A percentile compares a stretch with the other conserved stretches of the same genome.
phyloP scores from a whole-genome alignment of 2,797 vertebrate species.

The Chelon labrosus region DNA sequence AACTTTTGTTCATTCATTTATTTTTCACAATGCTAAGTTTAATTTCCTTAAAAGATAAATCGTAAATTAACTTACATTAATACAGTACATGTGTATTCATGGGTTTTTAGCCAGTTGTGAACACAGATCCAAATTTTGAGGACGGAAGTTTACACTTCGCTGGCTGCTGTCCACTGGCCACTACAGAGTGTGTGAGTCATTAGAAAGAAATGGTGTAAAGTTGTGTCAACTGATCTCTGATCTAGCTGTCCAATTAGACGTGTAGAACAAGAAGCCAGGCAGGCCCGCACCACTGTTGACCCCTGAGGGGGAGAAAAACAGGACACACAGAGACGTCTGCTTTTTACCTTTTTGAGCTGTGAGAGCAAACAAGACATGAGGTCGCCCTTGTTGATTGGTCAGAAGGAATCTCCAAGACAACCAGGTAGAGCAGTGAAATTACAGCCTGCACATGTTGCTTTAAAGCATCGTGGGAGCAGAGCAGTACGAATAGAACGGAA shows the following conservation, averaged over 20 bases:
- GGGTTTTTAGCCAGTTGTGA: constrained; percentile 5
- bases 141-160: constrained; percentile 6
- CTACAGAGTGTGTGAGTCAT: constrained; percentile 44
- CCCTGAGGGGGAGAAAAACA: constrained; percentile 17
- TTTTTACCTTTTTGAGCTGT: constrained; percentile 18
- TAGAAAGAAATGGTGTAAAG: constrained; percentile 48
- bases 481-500: constrained; percentile 23
- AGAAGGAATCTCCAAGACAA: constrained; percentile 49
- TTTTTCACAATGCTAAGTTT: not conserved
- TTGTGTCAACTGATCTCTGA: constrained; percentile 46
- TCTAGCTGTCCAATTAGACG: constrained; percentile 67
- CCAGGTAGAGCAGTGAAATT: constrained; percentile 42
- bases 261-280: constrained; percentile 34
- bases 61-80: constrained; percentile 27
- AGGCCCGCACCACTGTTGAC: constrained; percentile 29
- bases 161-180: not conserved
- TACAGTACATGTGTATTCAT: not conserved
- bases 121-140: not conserved
- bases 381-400: constrained; percentile 50
- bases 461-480: constrained; percentile 50
- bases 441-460: constrained; percentile 39
- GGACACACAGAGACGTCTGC: constrained; percentile 4
- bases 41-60: not conserved
- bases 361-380: constrained; percentile 32
- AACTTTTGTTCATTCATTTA: not conserved